Conservation (phyloP, 2,888 invertebrate species). For the Leucozona laternaria region DNA sequence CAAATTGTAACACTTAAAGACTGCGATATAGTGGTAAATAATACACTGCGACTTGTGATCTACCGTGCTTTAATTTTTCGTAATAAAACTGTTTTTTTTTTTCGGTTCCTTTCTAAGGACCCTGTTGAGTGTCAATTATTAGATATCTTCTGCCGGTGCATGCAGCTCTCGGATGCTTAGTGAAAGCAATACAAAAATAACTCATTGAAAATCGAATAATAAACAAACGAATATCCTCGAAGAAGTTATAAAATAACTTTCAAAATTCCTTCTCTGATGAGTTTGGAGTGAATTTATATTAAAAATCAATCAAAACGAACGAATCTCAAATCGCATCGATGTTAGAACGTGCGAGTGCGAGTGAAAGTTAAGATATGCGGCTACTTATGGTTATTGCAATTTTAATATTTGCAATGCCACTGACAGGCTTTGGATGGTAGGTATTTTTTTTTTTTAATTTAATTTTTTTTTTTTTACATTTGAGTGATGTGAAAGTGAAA, state of each 20-base stretch:
- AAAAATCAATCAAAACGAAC: conserved; percentile 20
- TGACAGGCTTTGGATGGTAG: conserved; percentile 95
- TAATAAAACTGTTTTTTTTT: neutral
- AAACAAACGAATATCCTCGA: neutral
- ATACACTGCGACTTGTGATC: neutral
- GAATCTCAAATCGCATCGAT: conserved; percentile 68
- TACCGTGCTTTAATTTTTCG: neutral
- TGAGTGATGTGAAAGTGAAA: conserved; percentile 11
- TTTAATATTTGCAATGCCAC: conserved; percentile 93
- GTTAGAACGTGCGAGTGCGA: conserved; percentile 70
- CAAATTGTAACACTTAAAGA: conserved; percentile 41
- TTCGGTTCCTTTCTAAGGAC: neutral
- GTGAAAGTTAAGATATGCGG: conserved; percentile 85
- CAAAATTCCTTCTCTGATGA: neutral
- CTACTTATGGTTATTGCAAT: conserved; percentile 92
- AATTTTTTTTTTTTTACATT: neutral
- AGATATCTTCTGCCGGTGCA: neutral
- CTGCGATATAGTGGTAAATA: conserved; percentile 12
- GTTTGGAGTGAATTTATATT: neutral
- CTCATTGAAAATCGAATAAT: neutral
- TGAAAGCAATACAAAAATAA: neutral
- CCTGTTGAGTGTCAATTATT: neutral
- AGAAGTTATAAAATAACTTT: neutral
- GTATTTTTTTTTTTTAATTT: conserved; percentile 81
- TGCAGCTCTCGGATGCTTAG: neutral